Conservation (phyloP, 2,797 vertebrate species). For the Cichlasoma orientale region DNA sequence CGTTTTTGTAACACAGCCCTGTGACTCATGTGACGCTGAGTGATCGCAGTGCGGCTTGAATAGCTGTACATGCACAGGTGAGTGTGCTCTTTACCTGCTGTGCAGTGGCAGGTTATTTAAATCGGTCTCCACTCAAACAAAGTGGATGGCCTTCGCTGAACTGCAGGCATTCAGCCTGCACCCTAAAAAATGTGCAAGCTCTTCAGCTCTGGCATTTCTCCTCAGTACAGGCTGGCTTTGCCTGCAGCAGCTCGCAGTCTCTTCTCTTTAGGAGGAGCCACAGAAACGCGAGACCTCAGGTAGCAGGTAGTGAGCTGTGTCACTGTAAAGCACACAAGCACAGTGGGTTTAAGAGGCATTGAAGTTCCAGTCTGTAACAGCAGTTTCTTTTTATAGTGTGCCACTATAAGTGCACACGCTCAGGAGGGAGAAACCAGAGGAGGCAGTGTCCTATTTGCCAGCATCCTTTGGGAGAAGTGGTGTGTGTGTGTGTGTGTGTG, state of each 20-base stretch:
- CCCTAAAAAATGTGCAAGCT: slow-evolving; percentile 9
- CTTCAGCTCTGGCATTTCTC: slow-evolving; percentile 31
- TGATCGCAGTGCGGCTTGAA: slow-evolving; percentile 9
- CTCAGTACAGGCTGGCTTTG: slow-evolving; percentile 18
- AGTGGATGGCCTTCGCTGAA: slow-evolving; percentile 18
- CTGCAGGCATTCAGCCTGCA: slow-evolving; percentile 6
- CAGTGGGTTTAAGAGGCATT: slow-evolving; percentile 61
- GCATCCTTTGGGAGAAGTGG: slow-evolving; percentile 68
- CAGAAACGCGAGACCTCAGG: background rate
- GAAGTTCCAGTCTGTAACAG: slow-evolving; percentile 68
- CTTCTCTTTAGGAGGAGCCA: background rate
- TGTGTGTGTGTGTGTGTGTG: background rate
- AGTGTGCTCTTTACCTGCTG: background rate
- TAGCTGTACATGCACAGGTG: slow-evolving; percentile 6
- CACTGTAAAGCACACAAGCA: slow-evolving; percentile 55
- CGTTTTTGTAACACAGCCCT: slow-evolving; percentile 27
- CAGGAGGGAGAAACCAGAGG: slow-evolving; percentile 72
- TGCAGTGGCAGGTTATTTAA: slow-evolving; percentile 10
- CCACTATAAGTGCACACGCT: slow-evolving; percentile 73
- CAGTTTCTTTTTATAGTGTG: slow-evolving; percentile 81
- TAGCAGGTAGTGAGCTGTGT: slow-evolving; percentile 40
- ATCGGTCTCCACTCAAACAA: slow-evolving; percentile 12
- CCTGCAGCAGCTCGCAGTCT: slow-evolving; percentile 1
- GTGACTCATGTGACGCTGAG: slow-evolving; percentile 34
- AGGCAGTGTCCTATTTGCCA: slow-evolving; percentile 77